Conservation (phyloP, 2,113 vertebrate species). For the Penelope pileata region DNA sequence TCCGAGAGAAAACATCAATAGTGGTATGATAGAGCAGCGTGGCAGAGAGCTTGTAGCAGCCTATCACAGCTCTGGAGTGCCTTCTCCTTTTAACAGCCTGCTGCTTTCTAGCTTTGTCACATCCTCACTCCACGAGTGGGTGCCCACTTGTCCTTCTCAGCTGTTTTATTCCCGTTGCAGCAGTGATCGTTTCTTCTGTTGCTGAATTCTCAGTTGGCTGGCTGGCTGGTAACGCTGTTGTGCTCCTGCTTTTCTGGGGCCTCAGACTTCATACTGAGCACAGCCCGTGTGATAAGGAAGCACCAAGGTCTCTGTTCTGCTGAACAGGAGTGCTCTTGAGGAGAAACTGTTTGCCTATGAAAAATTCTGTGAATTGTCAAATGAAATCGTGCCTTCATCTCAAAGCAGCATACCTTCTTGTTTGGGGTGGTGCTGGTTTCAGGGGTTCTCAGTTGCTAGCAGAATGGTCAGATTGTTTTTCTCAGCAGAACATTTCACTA, state of each 20-base stretch:
- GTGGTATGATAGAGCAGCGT: neutral
- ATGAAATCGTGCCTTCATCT: neutral
- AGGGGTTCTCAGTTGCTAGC: neutral
- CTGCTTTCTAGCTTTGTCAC: neutral
- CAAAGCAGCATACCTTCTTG: neutral
- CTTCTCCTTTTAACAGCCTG: slow-evolving; percentile 16
- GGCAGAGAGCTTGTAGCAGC: slow-evolving; percentile 5
- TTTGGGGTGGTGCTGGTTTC: neutral
- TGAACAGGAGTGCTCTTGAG: neutral
- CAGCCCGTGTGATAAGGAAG: neutral
- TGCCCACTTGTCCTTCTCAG: neutral
- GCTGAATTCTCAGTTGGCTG: neutral
- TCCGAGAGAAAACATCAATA: neutral
- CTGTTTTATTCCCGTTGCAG: neutral
- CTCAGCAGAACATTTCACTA: neutral
- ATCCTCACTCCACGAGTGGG: neutral
- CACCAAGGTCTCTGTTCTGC: neutral
- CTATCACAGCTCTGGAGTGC: neutral
- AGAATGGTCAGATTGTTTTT: neutral
- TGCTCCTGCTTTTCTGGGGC: neutral
- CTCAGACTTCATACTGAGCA: neutral
- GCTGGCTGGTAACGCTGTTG: neutral
- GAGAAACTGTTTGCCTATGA: neutral
- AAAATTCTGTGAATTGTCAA: neutral
- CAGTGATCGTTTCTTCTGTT: neutral